Conservation (phyloP, 2,113 vertebrate species). For the Diphyllodes magnificus region DNA sequence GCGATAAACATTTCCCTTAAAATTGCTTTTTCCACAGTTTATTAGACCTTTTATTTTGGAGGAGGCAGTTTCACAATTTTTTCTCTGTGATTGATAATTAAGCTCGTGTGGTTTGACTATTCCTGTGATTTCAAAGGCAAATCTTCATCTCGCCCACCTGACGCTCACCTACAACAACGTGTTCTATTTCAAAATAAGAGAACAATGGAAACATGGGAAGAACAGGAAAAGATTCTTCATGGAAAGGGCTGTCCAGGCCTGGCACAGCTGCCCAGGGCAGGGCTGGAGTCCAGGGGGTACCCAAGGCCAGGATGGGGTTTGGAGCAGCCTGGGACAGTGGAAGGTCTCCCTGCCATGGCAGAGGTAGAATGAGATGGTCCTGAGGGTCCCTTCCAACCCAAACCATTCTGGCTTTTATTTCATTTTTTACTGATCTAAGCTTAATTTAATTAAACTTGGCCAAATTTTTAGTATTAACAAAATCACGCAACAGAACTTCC, state of each 20-base stretch:
- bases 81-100: neutral
- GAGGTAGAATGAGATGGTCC: neutral
- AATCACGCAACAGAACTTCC: neutral
- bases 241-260: neutral
- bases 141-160: neutral
- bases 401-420: neutral
- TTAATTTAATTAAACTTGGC: neutral
- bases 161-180: neutral
- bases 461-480: neutral
- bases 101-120: neutral
- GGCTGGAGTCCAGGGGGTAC: neutral
- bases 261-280: neutral
- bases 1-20: constrained; percentile 2
- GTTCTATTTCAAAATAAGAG: neutral
- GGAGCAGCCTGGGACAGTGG: neutral
- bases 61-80: neutral
- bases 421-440: neutral
- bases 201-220: neutral
- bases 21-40: neutral
- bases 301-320: neutral
- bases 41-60: neutral
- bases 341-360: neutral
- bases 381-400: neutral
- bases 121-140: neutral
- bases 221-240: rapidly evolving